phyloP scores from a whole-genome alignment of 2,888 invertebrate species.

The Epirrita christyi region DNA sequence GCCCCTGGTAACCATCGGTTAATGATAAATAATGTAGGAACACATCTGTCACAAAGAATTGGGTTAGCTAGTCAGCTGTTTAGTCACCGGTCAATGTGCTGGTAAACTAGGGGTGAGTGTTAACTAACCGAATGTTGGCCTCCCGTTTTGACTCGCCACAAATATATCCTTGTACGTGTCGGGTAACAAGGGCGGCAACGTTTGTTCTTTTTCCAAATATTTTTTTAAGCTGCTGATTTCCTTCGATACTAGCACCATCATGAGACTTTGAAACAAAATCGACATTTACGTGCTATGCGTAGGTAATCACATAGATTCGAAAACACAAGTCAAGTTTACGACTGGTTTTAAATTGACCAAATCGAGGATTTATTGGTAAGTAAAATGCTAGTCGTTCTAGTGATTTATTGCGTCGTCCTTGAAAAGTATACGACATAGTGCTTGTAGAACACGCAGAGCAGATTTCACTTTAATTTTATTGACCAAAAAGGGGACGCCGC shows the following conservation, averaged over 20 bases:
- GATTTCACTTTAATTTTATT: neutral
- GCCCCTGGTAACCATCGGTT: too few relatives aligned
- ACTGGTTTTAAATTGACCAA: constrained; percentile 26
- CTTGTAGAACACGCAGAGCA: constrained; percentile 10
- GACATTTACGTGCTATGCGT: constrained; percentile 4
- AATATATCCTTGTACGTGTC: constrained; percentile 51
- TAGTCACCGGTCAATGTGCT: too few relatives aligned
- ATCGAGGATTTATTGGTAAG: constrained; percentile 29
- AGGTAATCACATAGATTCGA: constrained; percentile 6
- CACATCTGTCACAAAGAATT: too few relatives aligned
- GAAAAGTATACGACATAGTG: constrained; percentile 13
- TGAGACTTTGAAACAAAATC: constrained; percentile 3
- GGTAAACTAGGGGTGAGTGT: too few relatives aligned
- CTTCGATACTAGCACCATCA: neutral
- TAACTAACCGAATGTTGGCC: constrained; percentile 51
- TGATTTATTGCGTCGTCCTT: constrained; percentile 25
- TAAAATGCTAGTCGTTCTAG: constrained; percentile 18
- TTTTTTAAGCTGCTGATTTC: neutral
- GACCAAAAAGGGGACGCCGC: neutral
- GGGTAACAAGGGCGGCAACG: constrained; percentile 24
- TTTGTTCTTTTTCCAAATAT: neutral
- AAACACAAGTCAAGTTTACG: constrained; percentile 16
- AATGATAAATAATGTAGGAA: too few relatives aligned
- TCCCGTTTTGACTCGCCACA: constrained; percentile 40
- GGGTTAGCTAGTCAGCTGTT: too few relatives aligned